Percentiles rank a stretch among this genome's conserved stretches.
These are phyloP conservation scores for Acanthornis magna DNA, from an alignment of 2,797 vertebrate genomes.

Conservation along the genomic window DNA sequence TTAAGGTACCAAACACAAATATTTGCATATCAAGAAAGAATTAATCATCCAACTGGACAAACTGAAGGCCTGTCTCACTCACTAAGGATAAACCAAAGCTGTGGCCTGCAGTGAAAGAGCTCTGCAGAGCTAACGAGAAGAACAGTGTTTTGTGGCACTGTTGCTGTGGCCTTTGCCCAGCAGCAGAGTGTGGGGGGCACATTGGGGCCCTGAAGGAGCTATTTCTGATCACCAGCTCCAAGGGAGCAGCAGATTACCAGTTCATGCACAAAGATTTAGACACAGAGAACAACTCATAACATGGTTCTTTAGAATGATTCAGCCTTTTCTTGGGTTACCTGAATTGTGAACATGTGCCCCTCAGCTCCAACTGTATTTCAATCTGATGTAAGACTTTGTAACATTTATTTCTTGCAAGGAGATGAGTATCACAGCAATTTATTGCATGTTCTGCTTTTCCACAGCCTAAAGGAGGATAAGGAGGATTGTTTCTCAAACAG, in stretches of 20 bases:
- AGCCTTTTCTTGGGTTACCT: neutral
- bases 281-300: neutral
- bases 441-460: neutral
- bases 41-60: neutral
- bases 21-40: neutral
- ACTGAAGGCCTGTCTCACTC: neutral
- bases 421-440: neutral
- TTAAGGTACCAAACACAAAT: neutral
- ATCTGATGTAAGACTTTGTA: neutral
- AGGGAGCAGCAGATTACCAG: neutral
- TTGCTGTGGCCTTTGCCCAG: neutral
- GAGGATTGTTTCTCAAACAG: neutral
- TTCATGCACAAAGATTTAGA: neutral
- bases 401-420: neutral
- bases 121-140: neutral
- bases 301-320: neutral
- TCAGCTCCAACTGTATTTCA: neutral
- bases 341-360: neutral
- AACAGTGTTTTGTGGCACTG: neutral
- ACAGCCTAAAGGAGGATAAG: neutral
- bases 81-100: neutral
- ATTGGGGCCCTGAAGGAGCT: neutral
- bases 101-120: neutral
- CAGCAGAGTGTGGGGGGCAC: accelerated
- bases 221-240: neutral